These are phyloP conservation scores for Simalia tracyae DNA, from an alignment of 2,797 vertebrate genomes.

Conservation along the genomic window DNA sequence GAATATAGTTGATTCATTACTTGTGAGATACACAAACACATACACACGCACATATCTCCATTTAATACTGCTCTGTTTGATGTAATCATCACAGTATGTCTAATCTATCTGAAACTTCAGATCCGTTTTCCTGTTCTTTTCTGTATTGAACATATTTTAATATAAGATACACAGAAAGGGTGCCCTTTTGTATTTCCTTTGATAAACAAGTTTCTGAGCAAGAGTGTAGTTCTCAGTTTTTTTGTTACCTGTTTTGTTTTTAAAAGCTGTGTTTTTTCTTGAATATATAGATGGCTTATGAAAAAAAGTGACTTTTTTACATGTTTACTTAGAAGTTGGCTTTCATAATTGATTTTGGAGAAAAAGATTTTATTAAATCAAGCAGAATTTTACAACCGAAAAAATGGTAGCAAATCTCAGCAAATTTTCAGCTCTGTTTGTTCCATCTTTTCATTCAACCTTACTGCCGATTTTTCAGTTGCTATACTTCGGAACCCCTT, in stretches of 20 bases:
- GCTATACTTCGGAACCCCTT: background rate
- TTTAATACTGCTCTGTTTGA: slow-evolving; percentile 1
- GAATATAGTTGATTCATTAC: slow-evolving; percentile 31
- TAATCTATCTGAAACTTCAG: background rate
- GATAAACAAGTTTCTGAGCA: background rate
- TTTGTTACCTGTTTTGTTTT: background rate
- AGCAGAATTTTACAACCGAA: background rate
- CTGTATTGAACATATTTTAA: background rate
- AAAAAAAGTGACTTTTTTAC: slow-evolving; percentile 7
- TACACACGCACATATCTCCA: background rate
- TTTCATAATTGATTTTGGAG: background rate
- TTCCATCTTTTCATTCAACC: background rate
- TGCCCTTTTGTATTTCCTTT: background rate
- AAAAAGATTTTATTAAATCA: slow-evolving; percentile 34
- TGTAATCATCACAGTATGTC: background rate
- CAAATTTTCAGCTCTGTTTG: slow-evolving; percentile 7
- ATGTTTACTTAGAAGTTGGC: slow-evolving; percentile 23
- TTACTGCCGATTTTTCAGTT: background rate
- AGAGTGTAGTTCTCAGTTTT: slow-evolving; percentile 12
- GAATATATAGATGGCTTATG: background rate
- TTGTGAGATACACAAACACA: background rate
- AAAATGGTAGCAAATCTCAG: slow-evolving; percentile 15
- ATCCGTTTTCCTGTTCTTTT: background rate
- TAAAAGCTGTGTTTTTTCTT: rapidly evolving
- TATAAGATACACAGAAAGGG: background rate